phyloP scores from a whole-genome alignment of 2,888 invertebrate species.

The Ochropleura leucogaster region DNA sequence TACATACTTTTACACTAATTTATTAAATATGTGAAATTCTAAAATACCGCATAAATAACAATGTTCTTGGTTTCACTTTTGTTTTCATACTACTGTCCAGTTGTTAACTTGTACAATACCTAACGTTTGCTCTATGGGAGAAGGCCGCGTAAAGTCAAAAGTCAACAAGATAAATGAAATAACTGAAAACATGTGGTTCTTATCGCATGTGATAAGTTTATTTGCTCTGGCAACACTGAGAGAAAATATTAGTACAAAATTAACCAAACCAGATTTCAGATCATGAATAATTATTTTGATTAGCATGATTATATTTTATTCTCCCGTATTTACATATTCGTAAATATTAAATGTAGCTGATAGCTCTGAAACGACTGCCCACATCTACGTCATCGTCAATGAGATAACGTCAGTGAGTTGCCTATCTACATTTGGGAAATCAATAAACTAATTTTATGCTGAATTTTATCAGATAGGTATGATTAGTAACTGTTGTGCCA shows the following conservation, averaged over 20 bases:
- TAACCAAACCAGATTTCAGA: not conserved
- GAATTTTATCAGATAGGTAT: not conserved
- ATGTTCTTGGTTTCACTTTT: conserved; percentile 41
- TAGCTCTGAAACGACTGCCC: not conserved
- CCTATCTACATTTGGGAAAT: not conserved
- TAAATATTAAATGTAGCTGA: not conserved
- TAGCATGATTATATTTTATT: too few species aligned
- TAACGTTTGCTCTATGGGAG: conserved; percentile 25
- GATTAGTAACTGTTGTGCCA: not conserved
- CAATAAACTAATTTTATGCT: not conserved
- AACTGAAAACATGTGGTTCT: conserved; percentile 43
- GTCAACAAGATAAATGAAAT: conserved; percentile 81
- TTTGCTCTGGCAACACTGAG: conserved; percentile 55
- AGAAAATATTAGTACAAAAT: not conserved
- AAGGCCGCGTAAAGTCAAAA: conserved; percentile 77
- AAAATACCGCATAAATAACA: not conserved
- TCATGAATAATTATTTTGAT: not conserved
- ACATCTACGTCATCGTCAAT: too few species aligned
- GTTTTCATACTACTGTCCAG: conserved; percentile 55
- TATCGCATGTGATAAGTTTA: conserved; percentile 46
- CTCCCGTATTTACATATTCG: not conserved
- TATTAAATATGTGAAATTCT: not conserved
- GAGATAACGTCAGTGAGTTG: not conserved
- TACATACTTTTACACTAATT: not conserved
- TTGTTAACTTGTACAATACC: conserved; percentile 23